Base-by-base conservation (phyloP, 2,113 vertebrate species). In the Pungitius pungitius region DNA sequence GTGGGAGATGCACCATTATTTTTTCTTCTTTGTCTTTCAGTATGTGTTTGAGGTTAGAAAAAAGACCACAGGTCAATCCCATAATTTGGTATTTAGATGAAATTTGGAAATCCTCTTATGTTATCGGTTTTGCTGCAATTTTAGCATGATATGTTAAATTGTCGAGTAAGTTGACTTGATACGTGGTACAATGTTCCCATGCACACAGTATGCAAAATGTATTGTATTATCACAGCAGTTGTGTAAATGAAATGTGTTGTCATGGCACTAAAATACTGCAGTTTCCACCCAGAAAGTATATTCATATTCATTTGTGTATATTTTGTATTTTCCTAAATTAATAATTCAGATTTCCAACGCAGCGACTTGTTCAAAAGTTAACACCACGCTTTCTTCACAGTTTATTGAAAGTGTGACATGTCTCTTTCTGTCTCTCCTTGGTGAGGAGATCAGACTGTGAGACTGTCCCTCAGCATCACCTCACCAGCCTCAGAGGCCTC, bases 401-500 rank as follows among this genome's bases (percentile, higher is more conserved):
- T 57, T 72, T 52, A 78, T 6, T 72, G 39, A 69, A 80, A 65
- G 43, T 59, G 61, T 69, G 69, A 83, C 81, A 75, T 75, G 24
- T 77, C 43, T 84, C 26, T 64, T 14, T 84, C 26, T 61, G 13
- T 33, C 18, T 64, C 3, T 82, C 87, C 47, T 51, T 18, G 61
- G 57, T 72, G 84, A 73, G 69, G 75, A 35, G 75, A 64, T 81
- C 52, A 55, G 63, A 78, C 73, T 77, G 71, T 73, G 61, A 75
- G 88, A 47, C 77, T 84, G 58, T 78, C 61, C 58, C 66, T 80
- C 57, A 65, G 66, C 82, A 83, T 88, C 89, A 82, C 82, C 77
- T 90, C 81, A 69, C 77, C 64, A 43, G 74, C 76, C 84, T 69
- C 75, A 59, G 69, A 88, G 65, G 80, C n/a, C n/a, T n/a, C n/a